Evolutionary conservation across 1,140 invertebrate genomes (phyloP), one percentile per base, ranked within the genome.

Genomic region (Eueides isabella): DNA sequence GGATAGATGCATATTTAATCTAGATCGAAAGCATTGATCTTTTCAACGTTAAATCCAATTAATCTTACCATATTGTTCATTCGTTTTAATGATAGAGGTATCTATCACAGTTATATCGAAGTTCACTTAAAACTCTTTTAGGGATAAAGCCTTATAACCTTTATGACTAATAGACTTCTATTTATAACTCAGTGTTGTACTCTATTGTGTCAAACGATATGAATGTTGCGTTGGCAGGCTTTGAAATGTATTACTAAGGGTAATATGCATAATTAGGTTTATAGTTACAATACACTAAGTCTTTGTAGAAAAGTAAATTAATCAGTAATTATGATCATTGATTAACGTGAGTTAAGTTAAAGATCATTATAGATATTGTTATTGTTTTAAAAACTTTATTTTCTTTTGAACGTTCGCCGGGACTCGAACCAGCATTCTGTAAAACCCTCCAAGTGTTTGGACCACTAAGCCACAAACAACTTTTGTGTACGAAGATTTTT

Each of bases 131-230:
- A 48, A 55, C 48, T 23, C 23, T 55, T 55, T 55, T 19, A 44
- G 48, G 19, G 48, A 23, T 55, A 55, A 55, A 55, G 48, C 48
- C 48, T 26, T 55, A 55, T 55, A 55, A 26, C 48, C 19, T 55
- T 23, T 55, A 26, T 55, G 48, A 55, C 19, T 55, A 55, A 55
- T 55, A 55, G 23, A 55, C 19, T 38, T 55, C 48, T 55, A 55
- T 55, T 55, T 55, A 55, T 55, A 55, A 26, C 9, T 48, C 41
- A 19, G 19, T 9, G 41, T 48, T 55, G 48, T 55, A 26, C 19
- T 55, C 9, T 55, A 23, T 55, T 55, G 19, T 26, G 48, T 23
- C 19, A 23, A 55, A 55, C 23, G 7, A 26, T 55, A 55, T 55
- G 19, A 55, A 55, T 19, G 9, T 26, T 11, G 48, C 23, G 19